phyloP scores from a whole-genome alignment of 2,888 invertebrate genomes.

The Andrena hattorfiana region DNA sequence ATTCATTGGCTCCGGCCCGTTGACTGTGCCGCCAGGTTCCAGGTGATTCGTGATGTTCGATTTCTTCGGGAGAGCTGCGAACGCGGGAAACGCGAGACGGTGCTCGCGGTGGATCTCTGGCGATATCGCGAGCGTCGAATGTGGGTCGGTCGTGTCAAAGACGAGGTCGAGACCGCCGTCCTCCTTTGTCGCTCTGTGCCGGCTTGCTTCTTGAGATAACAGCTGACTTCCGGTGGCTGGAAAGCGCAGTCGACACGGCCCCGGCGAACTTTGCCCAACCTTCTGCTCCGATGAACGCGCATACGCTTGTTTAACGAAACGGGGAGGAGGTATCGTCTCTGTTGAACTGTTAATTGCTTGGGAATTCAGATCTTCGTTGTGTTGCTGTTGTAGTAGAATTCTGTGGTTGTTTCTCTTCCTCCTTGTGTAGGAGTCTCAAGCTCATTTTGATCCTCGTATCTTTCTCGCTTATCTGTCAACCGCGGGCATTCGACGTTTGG shows the following conservation, averaged over 20 bases:
- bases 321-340: background rate
- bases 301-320: conserved; percentile 24
- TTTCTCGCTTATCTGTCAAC: too few relatives aligned
- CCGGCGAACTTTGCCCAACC: conserved; percentile 38
- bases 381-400: background rate
- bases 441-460: too few relatives aligned
- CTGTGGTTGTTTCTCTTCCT: background rate
- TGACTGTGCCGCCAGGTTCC: too few relatives aligned
- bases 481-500: too few relatives aligned
- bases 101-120: conserved; percentile 17
- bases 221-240: conserved; percentile 62
- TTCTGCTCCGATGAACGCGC: conserved; percentile 10
- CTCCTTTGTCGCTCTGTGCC: conserved; percentile 61
- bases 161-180: conserved; percentile 44
- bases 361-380: background rate
- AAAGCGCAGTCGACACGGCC: conserved; percentile 58
- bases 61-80: background rate
- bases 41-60: background rate
- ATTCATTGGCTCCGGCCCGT: background rate
- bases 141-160: conserved; percentile 57
- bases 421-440: too few relatives aligned
- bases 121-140: conserved; percentile 29
- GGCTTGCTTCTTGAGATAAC: conserved; percentile 66
- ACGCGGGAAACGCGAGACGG: background rate
- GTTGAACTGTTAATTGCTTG: conserved; percentile 16